phyloP scores from a whole-genome alignment of 2,113 vertebrate species.

The Rhizomys pruinosus region DNA sequence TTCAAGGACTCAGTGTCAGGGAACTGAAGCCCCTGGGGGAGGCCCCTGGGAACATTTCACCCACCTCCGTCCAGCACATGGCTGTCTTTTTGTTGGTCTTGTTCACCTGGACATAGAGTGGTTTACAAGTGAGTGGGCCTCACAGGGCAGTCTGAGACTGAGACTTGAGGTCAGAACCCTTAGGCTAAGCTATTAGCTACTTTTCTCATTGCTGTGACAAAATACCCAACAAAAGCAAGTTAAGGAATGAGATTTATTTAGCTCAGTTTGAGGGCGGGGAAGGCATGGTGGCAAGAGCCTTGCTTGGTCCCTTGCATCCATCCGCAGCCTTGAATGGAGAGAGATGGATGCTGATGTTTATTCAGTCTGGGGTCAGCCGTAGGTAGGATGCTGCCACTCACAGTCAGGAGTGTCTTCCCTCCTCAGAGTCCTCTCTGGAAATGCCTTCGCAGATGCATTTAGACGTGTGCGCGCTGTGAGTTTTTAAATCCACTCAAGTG shows the following conservation, averaged over 20 bases:
- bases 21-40: constrained; percentile 30
- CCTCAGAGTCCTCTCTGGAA: not conserved
- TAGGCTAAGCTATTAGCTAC: not conserved
- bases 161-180: constrained; percentile 8
- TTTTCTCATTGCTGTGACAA: not conserved
- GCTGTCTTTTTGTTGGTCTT: not conserved
- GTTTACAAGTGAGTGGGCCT: constrained; percentile 33
- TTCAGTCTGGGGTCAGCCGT: not conserved
- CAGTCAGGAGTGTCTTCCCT: not conserved
- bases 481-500: not conserved
- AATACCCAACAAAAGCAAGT: not conserved
- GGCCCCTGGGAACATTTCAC: constrained; percentile 15
- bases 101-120: not conserved
- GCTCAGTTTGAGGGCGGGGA: not conserved
- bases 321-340: not conserved
- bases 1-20: not conserved
- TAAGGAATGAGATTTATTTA: not conserved
- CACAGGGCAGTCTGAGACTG: constrained; percentile 10
- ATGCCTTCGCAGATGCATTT: not conserved
- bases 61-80: not conserved
- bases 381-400: not conserved
- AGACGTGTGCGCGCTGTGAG: not conserved
- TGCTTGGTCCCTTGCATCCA: not conserved
- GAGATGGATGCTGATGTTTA: not conserved
- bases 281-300: not conserved